Conservation (phyloP, 2,797 vertebrate genomes). For the Melanotaenia pygmaea region DNA sequence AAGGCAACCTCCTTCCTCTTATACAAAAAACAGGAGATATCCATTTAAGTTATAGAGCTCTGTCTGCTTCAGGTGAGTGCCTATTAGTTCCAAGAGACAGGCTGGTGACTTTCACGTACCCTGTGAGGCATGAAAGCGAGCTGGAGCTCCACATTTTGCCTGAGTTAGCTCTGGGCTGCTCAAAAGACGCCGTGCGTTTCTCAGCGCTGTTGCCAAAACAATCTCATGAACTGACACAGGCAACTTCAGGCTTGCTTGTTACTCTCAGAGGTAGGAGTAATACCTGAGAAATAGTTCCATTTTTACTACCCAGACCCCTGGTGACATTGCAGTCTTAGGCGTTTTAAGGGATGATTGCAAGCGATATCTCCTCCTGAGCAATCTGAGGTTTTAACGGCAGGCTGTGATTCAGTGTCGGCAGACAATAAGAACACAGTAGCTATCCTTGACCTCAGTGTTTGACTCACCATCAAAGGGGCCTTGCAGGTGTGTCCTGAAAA, state of each 20-base stretch:
- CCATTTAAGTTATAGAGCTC: constrained; percentile 24
- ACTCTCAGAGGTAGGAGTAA: constrained; percentile 39
- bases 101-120: constrained; percentile 24
- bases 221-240: constrained; percentile 57
- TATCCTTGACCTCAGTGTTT: constrained; percentile 52
- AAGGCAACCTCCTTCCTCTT: neutral
- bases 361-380: constrained; percentile 10
- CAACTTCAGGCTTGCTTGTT: constrained; percentile 40
- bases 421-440: constrained; percentile 31
- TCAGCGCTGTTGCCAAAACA: constrained; percentile 81
- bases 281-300: constrained; percentile 42
- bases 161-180: constrained; percentile 24
- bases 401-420: constrained; percentile 39
- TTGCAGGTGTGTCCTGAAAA: constrained; percentile 81
- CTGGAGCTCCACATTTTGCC: constrained; percentile 22
- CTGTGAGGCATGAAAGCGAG: constrained; percentile 29
- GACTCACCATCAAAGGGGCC: constrained; percentile 43
- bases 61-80: constrained; percentile 52
- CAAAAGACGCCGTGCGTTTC: constrained; percentile 50
- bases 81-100: constrained; percentile 30
- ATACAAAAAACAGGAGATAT: constrained; percentile 31
- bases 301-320: constrained; percentile 6
- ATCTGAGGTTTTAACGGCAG: constrained; percentile 28
- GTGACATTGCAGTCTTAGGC: constrained; percentile 13
- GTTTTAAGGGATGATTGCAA: constrained; percentile 7